Conservation (phyloP, 2,888 invertebrate species). For the Clistopyga incitator region DNA sequence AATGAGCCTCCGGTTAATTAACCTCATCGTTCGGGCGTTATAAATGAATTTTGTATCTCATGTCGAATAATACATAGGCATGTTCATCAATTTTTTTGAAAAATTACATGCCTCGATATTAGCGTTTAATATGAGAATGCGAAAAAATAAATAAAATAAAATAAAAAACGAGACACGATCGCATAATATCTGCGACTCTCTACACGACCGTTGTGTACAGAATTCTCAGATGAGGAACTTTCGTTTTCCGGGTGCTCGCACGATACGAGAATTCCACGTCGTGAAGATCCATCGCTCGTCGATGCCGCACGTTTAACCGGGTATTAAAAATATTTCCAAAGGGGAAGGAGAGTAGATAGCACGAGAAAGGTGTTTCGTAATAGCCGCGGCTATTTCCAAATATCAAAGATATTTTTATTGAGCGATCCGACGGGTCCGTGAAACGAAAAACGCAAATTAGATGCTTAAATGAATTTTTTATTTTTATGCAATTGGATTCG, state of each 20-base stretch:
- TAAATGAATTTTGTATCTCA: not conserved
- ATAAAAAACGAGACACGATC: not conserved
- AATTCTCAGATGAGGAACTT: constrained; percentile 32
- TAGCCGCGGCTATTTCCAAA: not conserved
- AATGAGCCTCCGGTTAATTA: constrained; percentile 47
- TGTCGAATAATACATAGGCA: too few species aligned
- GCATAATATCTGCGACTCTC: not conserved
- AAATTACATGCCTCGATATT: not conserved
- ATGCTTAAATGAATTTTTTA: not conserved
- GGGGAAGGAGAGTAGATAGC: not conserved
- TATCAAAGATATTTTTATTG: not conserved
- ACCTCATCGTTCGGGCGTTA: constrained; percentile 4
- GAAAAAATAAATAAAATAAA: too few species aligned
- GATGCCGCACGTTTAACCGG: not conserved
- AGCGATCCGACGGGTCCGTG: not conserved
- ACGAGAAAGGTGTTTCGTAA: constrained; percentile 7
- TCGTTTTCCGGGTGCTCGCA: constrained; percentile 36
- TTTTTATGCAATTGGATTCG: not conserved
- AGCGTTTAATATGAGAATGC: not conserved
- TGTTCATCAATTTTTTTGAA: not conserved
- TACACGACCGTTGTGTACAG: not conserved
- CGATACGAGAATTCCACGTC: constrained; percentile 25
- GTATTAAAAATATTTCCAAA: not conserved
- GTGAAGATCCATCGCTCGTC: not conserved
- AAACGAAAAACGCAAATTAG: not conserved